Evolutionary conservation across 2,888 invertebrate genomes (phyloP).

Genomic region (Incurvaria masculella): DNA sequence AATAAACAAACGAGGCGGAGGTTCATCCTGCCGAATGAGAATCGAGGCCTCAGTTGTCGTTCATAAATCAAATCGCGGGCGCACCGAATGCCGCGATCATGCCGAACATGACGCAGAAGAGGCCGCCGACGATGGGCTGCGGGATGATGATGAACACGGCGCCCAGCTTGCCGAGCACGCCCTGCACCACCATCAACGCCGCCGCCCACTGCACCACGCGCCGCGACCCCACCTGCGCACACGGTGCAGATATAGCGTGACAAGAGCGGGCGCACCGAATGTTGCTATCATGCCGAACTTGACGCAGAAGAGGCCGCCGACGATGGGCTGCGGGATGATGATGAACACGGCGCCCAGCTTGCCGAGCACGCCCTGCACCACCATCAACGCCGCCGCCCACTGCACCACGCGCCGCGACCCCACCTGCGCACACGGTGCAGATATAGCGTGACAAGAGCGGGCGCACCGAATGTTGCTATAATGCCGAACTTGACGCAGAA

Average conservation of each 20-base stretch:
- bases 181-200: constrained; percentile 69
- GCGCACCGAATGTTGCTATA: constrained; percentile 73
- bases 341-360: constrained; percentile 79
- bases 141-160: constrained; percentile 79
- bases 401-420: constrained; percentile 79
- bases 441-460: too few relatives aligned
- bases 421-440: too few relatives aligned
- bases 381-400: constrained; percentile 71
- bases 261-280: constrained; percentile 71
- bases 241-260: too few relatives aligned
- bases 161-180: constrained; percentile 72
- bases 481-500: constrained; percentile 83
- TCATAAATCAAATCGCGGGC: too few relatives aligned
- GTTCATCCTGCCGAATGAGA: too few relatives aligned
- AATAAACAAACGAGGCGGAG: too few relatives aligned
- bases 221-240: constrained; percentile 74
- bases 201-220: constrained; percentile 77
- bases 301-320: constrained; percentile 77
- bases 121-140: constrained; percentile 75
- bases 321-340: constrained; percentile 76
- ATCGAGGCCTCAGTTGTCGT: too few relatives aligned
- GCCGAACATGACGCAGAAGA: constrained; percentile 81
- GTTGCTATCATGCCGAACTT: constrained; percentile 83
- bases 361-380: constrained; percentile 69
- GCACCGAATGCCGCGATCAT: constrained; percentile 78